Conservation (phyloP, 2,888 invertebrate genomes). For the Drosophila mimetica region DNA sequence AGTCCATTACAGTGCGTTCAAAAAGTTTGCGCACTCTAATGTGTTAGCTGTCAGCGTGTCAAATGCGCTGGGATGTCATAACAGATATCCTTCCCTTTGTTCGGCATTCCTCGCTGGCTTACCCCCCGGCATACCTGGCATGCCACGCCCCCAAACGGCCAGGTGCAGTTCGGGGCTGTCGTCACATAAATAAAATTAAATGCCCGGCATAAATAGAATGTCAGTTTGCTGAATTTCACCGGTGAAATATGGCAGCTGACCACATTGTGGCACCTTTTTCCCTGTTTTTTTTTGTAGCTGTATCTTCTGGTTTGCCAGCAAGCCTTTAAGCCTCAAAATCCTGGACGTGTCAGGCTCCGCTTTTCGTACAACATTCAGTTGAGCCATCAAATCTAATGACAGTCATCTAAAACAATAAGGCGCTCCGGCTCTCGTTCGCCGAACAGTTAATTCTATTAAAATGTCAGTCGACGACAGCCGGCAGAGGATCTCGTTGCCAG, state of each 20-base stretch:
- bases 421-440: conserved; percentile 22
- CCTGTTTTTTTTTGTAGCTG: background rate
- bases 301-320: background rate
- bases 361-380: conserved; percentile 30
- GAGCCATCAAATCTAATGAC: conserved; percentile 51
- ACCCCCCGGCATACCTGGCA: background rate
- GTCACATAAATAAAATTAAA: conserved; percentile 53
- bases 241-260: conserved; percentile 29
- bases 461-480: conserved; percentile 50
- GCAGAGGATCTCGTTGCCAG: conserved; percentile 48
- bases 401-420: conserved; percentile 54
- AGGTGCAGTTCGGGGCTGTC: conserved; percentile 30
- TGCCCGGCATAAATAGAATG: conserved; percentile 43
- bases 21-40: conserved; percentile 52
- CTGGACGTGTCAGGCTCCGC: conserved; percentile 14
- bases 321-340: conserved; percentile 41
- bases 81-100: conserved; percentile 35
- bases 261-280: conserved; percentile 18
- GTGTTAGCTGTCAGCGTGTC: conserved; percentile 40
- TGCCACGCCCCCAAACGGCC: conserved; percentile 15
- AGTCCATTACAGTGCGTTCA: conserved; percentile 49
- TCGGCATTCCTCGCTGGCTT: conserved; percentile 17
- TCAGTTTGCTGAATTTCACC: conserved; percentile 24
- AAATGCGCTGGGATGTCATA: conserved; percentile 44
- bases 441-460: conserved; percentile 66